These are phyloP conservation scores for Diaphora mendica DNA, from an alignment of 2,888 invertebrate species.

Conservation along the genomic window DNA sequence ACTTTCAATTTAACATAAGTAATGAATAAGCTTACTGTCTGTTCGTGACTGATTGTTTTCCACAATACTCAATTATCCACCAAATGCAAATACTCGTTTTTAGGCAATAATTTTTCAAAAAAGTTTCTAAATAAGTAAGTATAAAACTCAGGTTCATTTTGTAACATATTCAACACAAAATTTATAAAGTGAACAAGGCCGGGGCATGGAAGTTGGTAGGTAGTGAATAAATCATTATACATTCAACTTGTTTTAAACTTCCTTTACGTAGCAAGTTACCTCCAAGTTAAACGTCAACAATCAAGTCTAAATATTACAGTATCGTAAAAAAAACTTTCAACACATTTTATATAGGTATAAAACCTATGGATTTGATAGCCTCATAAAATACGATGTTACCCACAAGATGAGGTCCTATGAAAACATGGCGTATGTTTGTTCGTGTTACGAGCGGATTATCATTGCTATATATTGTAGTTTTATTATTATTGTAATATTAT, in stretches of 20 bases:
- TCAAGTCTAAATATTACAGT: conserved; percentile 20
- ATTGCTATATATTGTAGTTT: conserved; percentile 32
- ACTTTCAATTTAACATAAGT: not conserved
- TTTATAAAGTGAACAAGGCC: not conserved
- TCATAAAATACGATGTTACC: conserved; percentile 36
- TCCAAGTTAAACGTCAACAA: conserved; percentile 16
- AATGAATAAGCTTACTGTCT: too few relatives aligned
- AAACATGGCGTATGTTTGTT: conserved; percentile 38
- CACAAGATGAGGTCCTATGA: conserved; percentile 40
- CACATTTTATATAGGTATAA: conserved; percentile 43
- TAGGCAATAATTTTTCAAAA: too few relatives aligned
- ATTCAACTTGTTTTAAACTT: not conserved
- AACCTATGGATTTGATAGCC: conserved; percentile 40
- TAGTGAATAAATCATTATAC: not conserved
- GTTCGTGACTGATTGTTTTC: not conserved
- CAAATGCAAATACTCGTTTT: too few relatives aligned
- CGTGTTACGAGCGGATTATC: conserved; percentile 27
- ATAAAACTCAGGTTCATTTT: not conserved
- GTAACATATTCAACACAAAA: not conserved
- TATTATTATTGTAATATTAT: conserved; percentile 41
- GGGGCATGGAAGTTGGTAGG: not conserved
- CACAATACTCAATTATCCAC: too few relatives aligned
- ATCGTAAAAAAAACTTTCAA: conserved; percentile 23
- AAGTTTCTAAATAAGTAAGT: too few relatives aligned
- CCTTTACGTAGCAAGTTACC: not conserved